phyloP scores from a whole-genome alignment of 1,140 invertebrate species.

The Prorops nasuta region DNA sequence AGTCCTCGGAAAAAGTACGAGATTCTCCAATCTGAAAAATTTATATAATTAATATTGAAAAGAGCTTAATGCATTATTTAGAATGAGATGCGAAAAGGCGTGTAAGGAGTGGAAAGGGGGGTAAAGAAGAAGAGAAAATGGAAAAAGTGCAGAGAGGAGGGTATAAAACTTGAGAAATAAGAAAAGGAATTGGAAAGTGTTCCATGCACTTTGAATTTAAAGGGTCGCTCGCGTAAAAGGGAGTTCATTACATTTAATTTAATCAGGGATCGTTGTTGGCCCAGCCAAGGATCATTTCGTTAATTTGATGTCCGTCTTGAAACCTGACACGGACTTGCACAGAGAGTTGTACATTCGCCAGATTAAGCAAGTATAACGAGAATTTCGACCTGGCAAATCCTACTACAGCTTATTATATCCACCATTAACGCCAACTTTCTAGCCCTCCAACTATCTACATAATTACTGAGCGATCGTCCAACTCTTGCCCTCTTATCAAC shows the following conservation, averaged over 20 bases:
- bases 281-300: not conserved
- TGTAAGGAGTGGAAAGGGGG: not conserved
- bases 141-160: not conserved
- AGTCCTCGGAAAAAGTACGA: no score
- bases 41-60: no score
- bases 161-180: not conserved
- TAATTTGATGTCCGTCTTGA: not conserved
- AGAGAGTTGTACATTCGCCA: no score
- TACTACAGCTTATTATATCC: no score
- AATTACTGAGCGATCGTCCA: no score
- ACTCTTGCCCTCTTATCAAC: no score
- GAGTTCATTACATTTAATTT: not conserved
- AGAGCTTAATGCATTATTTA: no score
- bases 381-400: no score
- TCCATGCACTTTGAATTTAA: not conserved
- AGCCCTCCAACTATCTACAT: no score
- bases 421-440: no score
- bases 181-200: not conserved
- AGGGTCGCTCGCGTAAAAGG: not conserved
- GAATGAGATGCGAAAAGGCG: not conserved
- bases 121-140: not conserved
- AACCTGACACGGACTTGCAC: not conserved
- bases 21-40: no score
- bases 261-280: not conserved
- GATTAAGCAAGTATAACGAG: no score